These are phyloP conservation scores for Mastacembelus armatus DNA, from an alignment of 2,797 vertebrate genomes.

Conservation along the genomic window DNA sequence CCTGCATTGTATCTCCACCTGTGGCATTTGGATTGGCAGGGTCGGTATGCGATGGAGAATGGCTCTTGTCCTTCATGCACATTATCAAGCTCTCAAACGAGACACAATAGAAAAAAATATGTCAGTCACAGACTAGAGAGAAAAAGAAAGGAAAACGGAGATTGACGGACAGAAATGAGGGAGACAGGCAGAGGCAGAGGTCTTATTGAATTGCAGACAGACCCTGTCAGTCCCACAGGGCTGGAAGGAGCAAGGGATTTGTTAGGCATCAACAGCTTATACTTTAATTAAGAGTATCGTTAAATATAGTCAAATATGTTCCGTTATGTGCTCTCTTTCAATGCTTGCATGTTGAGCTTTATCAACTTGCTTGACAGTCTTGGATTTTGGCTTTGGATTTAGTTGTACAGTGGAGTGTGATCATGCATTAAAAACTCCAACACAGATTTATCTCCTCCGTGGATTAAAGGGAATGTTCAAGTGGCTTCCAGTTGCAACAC, in stretches of 20 bases:
- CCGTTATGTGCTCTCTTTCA: conserved; percentile 13
- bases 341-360: conserved; percentile 3
- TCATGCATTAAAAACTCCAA: conserved; percentile 22
- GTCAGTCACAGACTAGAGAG: conserved; percentile 53
- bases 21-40: conserved; percentile 33
- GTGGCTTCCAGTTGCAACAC: neutral
- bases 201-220: conserved; percentile 44
- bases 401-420: conserved; percentile 3
- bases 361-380: neutral
- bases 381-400: conserved; percentile 4
- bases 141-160: conserved; percentile 24
- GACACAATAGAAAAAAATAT: conserved; percentile 46
- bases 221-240: conserved; percentile 44
- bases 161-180: conserved; percentile 46
- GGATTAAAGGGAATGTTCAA: conserved; percentile 19
- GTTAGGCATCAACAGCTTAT: conserved; percentile 24
- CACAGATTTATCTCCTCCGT: neutral
- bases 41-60: conserved; percentile 16
- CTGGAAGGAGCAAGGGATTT: conserved; percentile 1
- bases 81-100: conserved; percentile 57
- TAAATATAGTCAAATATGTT: conserved; percentile 23
- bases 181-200: conserved; percentile 53
- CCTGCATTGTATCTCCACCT: conserved; percentile 7
- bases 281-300: conserved; percentile 45
- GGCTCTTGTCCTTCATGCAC: conserved; percentile 58